Base-by-base conservation (phyloP, 2,888 invertebrate species). In the Ischnus inquisitorius region DNA sequence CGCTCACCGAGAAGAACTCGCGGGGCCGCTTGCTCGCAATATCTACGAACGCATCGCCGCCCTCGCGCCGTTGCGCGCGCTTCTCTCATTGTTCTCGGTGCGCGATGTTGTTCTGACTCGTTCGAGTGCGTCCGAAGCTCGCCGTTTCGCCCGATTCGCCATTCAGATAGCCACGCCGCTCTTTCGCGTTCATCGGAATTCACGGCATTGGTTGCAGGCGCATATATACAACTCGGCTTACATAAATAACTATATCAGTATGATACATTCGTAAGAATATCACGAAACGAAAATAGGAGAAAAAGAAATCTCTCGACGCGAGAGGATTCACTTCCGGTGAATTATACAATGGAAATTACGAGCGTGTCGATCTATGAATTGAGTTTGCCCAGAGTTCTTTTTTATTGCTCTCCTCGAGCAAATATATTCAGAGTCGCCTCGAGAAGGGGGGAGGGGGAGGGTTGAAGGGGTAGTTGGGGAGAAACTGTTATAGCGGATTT, bases 141-240 rank as follows among this genome's bases (percentile, higher is more conserved):
- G 78, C 78, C 6, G 68, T 84, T 84, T 75, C 78, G 84, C 64
- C 54, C 81, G 84, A 84, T 84, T 81, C 64, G 68, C 62, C 71
- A 64, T 64, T 71, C 68, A 76, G 84, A 84, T 84, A 84, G 72
- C 64, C 48, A n/a, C 25, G 77, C 68, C 60, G 78, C 80, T 68
- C 74, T 48, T 25, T 12, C 12, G 51, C 41, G 65, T 80, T 62
- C 76, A n/a, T 48, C 68, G 76, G 71, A 79, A 83, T 76, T 67
- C 79, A 48, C 76, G 41, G 28, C 71, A 28, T 41, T 41, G 34
- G 43, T 34, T 34, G 34, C 8, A 34, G 34, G 34, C 34, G 34
- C 34, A 34, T 62, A 41, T 19, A 14, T 43, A 3, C 41, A 39
- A 12, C 19, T 16, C 22, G 19, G 54, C 54, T 19, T 39, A 48